Base-by-base conservation (phyloP, 2,888 invertebrate genomes). In the Crocallis elinguaria region DNA sequence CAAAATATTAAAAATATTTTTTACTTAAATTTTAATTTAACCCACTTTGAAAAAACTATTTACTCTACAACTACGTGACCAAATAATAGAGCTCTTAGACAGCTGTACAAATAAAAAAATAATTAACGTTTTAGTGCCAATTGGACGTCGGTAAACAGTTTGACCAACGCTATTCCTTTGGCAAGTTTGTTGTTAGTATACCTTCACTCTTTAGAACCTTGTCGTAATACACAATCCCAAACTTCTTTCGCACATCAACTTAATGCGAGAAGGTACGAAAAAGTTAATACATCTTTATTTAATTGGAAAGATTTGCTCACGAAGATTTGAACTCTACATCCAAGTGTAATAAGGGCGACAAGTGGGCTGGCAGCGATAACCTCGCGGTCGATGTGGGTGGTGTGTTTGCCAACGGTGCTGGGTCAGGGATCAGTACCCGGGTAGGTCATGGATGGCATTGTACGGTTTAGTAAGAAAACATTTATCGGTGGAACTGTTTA, bases 371-470 rank as follows among this genome's bases (percentile, higher is more conserved):
- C 5, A 30, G 21, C 19, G 42, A 54, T 59, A 54, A 42, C 51
- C 44, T 50, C 25, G 32, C 14, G 17, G 9, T 13, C 43, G 48
- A 44, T 54, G 60, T 64, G 56, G 56, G 55, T 53, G 51, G 52
- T 38, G 35, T 54, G 53, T 58, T 56, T 51, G 46, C 27, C 39
- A 46, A 49, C 55, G 51, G 43, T 36, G 14, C 38, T 48, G 38
- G 64, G 60, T 62, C 64, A 60, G 51, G 54, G 62, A 43, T 62
- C 57, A 52, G 27, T 38, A 49, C 12, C 30, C 29, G 33, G 39
- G 37, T 42, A 45, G 52, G 49, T 59, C 58, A 55, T 30, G 49
- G 35, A 21, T 36, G 35, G 14, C 19, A 25, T 32, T 29, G 13
- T 35, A 25, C 7, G 12, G 11, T 14, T 1, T 32, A 7, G 12